A percentile compares a stretch with the other conserved stretches of the same genome.
Evolutionary conservation across 2,113 vertebrate genomes (phyloP).

Genomic region (Lepus europaeus): DNA sequence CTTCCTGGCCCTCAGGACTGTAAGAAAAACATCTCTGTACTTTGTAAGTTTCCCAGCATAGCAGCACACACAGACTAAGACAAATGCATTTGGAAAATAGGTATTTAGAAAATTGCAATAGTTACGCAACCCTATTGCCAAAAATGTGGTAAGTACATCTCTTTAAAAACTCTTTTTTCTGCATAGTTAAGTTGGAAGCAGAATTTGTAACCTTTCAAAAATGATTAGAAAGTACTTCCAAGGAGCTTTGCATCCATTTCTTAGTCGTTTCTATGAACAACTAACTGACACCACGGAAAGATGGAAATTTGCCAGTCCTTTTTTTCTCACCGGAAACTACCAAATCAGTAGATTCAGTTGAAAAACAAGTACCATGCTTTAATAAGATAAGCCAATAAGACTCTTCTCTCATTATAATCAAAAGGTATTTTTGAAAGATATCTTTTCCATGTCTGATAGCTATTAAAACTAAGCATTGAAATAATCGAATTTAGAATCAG

Average conservation of each 20-base stretch:
- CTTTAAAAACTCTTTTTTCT: neutral
- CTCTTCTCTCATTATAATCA: neutral
- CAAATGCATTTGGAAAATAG: neutral
- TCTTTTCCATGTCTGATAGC: neutral
- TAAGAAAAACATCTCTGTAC: neutral
- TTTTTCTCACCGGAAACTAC: conserved; percentile 11
- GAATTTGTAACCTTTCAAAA: conserved; percentile 10
- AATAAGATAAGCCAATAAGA: neutral
- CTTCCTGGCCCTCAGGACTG: neutral
- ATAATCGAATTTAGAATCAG: neutral
- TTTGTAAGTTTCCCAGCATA: neutral
- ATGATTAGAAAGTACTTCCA: neutral
- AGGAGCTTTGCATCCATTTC: neutral
- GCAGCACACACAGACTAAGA: neutral
- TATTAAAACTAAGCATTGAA: neutral
- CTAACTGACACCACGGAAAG: neutral
- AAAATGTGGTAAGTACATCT: neutral
- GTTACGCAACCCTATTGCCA: neutral
- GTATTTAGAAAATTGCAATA: neutral
- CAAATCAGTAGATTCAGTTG: neutral
- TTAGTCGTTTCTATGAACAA: neutral
- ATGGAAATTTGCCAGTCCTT: neutral
- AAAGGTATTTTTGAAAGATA: neutral
- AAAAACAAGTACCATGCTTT: neutral
- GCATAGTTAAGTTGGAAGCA: neutral